These are phyloP conservation scores for Athalia circularis DNA, from an alignment of 2,888 invertebrate species.

Conservation along the genomic window DNA sequence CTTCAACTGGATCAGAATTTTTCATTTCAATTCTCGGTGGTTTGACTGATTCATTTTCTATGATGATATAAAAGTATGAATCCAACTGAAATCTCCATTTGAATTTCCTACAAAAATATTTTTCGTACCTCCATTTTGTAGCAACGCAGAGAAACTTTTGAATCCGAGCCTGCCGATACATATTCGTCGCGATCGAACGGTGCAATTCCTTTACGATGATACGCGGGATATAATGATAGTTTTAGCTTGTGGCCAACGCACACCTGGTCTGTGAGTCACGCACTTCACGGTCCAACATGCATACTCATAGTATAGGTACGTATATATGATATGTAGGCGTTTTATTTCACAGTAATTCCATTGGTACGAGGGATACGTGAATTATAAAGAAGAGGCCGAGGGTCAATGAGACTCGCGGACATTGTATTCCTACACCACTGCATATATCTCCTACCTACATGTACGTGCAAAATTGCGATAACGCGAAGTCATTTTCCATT, in stretches of 20 bases:
- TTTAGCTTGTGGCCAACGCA: slow-evolving; percentile 34
- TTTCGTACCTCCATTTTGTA: too few species aligned
- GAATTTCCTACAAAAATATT: too few species aligned
- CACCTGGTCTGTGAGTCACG: slow-evolving; percentile 43
- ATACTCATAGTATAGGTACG: background rate
- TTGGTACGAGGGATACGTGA: slow-evolving; percentile 20
- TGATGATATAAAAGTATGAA: too few species aligned
- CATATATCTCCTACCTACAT: background rate
- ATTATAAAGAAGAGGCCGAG: slow-evolving; percentile 20
- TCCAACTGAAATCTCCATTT: too few species aligned
- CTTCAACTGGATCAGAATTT: too few species aligned
- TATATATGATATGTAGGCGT: background rate
- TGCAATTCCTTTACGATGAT: too few species aligned
- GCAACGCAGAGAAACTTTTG: too few species aligned
- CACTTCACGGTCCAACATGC: background rate
- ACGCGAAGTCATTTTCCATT: slow-evolving; percentile 34
- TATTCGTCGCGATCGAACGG: too few species aligned
- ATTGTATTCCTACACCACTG: background rate
- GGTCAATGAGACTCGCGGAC: background rate
- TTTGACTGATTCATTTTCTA: too few species aligned
- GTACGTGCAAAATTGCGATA: slow-evolving; percentile 7
- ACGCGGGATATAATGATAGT: slow-evolving; percentile 21
- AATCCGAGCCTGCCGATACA: too few species aligned
- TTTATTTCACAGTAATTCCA: background rate
- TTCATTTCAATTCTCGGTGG: too few species aligned